Percentiles rank a stretch among this genome's conserved stretches.
These are phyloP conservation scores for Lampris megalopsis DNA, from an alignment of 2,113 vertebrate genomes.

Conservation along the genomic window DNA sequence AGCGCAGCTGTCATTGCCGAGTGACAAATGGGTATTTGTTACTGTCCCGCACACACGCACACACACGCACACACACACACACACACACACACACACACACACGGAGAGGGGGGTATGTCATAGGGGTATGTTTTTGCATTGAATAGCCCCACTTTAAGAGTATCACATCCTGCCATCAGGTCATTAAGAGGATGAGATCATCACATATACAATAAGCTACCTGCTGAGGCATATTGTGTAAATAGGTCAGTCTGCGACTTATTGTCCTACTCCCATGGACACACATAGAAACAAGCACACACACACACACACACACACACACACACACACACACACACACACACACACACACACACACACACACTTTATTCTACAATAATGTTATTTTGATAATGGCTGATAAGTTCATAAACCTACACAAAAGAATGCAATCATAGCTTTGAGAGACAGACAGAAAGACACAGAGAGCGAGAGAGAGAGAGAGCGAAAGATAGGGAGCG, in stretches of 20 bases:
- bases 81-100: slow-evolving; percentile 23
- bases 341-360: no score
- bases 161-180: slow-evolving; percentile 1
- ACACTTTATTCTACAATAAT: background rate
- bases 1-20: slow-evolving; percentile 3
- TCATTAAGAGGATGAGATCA: slow-evolving; percentile 51
- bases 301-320: slow-evolving; percentile 5
- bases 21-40: slow-evolving; percentile 40
- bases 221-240: slow-evolving; percentile 51
- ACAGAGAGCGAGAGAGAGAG: no score
- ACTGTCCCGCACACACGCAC: background rate
- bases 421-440: no score
- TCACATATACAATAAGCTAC: slow-evolving; percentile 44
- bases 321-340: no score
- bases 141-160: background rate
- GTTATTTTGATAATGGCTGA: no score
- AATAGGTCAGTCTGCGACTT: slow-evolving; percentile 52
- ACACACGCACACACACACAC: slow-evolving; percentile 18
- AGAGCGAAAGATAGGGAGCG: no score
- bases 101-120: no score
- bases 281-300: background rate
- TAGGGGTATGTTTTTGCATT: no score
- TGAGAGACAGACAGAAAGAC: no score
- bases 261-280: background rate
- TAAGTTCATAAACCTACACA: no score